phyloP scores from a whole-genome alignment of 2,113 vertebrate genomes.

The Cottus gobio region DNA sequence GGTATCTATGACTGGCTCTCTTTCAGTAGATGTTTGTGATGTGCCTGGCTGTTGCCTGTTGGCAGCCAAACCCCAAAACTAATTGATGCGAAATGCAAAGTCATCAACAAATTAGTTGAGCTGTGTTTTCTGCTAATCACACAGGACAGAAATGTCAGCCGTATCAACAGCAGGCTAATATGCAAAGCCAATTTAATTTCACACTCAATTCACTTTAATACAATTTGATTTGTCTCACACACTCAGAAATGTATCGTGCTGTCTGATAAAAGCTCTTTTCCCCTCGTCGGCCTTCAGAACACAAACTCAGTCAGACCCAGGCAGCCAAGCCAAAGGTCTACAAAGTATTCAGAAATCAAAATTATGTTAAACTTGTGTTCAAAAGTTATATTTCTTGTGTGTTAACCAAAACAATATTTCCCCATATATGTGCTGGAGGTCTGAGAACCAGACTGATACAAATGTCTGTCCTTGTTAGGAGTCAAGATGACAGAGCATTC shows the following conservation, averaged over 20 bases:
- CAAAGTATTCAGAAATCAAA: neutral
- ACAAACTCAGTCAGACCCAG: neutral
- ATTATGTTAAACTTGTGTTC: neutral
- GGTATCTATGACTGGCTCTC: neutral
- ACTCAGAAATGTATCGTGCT: neutral
- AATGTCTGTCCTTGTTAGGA: conserved; percentile 18
- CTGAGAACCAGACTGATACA: neutral
- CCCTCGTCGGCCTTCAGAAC: neutral
- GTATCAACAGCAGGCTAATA: neutral
- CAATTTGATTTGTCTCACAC: neutral
- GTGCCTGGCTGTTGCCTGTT: neutral
- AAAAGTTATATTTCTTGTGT: neutral
- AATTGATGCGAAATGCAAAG: neutral
- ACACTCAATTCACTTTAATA: neutral
- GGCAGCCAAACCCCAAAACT: neutral
- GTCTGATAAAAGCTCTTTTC: neutral
- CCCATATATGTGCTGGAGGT: neutral
- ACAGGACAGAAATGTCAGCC: neutral
- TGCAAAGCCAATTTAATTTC: conserved; percentile 9
- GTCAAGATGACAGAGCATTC: neutral
- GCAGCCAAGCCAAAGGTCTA: neutral
- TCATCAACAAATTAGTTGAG: conserved; percentile 9
- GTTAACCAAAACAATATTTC: neutral
- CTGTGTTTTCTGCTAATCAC: neutral
- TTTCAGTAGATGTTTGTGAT: neutral